Conservation (phyloP, 2,888 invertebrate species). For the Heteromyza rotundicornis region DNA sequence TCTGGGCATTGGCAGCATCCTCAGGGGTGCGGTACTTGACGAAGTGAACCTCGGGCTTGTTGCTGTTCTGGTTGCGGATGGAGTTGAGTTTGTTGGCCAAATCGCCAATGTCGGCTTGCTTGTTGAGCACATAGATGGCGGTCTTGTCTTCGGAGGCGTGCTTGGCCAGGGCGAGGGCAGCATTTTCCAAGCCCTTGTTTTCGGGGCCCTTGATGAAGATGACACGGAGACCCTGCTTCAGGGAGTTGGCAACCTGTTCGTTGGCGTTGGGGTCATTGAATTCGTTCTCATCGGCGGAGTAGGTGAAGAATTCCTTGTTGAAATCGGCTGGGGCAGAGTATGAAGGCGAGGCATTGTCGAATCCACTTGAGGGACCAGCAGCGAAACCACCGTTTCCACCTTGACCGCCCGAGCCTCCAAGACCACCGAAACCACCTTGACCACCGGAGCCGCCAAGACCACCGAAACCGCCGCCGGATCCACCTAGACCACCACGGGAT, state of each 20-base stretch:
- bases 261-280: slow-evolving; percentile 39
- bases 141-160: slow-evolving; percentile 49
- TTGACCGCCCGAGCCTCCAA: slow-evolving; percentile 8
- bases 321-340: slow-evolving; percentile 36
- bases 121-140: slow-evolving; percentile 48
- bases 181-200: slow-evolving; percentile 44
- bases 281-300: slow-evolving; percentile 51
- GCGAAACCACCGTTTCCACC: slow-evolving; percentile 2
- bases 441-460: slow-evolving; percentile 13
- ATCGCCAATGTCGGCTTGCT: slow-evolving; percentile 46
- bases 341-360: slow-evolving; percentile 11
- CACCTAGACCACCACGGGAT: slow-evolving; percentile 5
- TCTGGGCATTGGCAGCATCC: slow-evolving; percentile 54
- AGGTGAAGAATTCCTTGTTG: slow-evolving; percentile 52
- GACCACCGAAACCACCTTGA: slow-evolving; percentile 18
- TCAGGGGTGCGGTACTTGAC: slow-evolving; percentile 55
- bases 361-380: background rate
- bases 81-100: slow-evolving; percentile 44
- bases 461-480: slow-evolving; percentile 5
- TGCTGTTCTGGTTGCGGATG: slow-evolving; percentile 33
- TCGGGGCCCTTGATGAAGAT: slow-evolving; percentile 58
- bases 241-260: slow-evolving; percentile 32
- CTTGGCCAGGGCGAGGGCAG: slow-evolving; percentile 45
- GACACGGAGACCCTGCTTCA: slow-evolving; percentile 51
- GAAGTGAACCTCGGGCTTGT: slow-evolving; percentile 54